Conservation (phyloP, 2,797 vertebrate species). For the Anniella stebbinsi region DNA sequence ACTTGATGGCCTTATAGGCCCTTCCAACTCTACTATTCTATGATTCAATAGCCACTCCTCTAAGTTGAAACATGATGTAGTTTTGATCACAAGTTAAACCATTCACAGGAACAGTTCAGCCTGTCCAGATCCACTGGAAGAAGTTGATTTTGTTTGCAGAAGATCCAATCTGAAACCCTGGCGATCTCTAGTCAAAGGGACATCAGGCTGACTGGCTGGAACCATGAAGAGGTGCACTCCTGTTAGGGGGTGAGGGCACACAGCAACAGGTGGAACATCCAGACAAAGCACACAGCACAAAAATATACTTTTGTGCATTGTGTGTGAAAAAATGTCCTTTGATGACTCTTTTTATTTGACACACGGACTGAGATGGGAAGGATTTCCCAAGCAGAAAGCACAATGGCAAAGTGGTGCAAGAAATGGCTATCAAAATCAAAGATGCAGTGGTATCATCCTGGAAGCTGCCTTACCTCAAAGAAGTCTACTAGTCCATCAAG, state of each 20-base stretch:
- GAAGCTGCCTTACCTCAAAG: background rate
- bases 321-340: background rate
- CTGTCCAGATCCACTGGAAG: background rate
- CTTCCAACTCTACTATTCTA: too few relatives aligned
- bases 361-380: background rate
- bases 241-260: background rate
- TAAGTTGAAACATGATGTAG: background rate
- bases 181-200: background rate
- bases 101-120: background rate
- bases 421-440: background rate
- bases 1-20: too few relatives aligned
- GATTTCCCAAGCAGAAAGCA: background rate
- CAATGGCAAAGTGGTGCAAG: background rate
- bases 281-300: background rate
- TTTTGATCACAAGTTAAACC: background rate
- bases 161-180: background rate
- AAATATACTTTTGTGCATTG: background rate
- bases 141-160: background rate
- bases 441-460: background rate
- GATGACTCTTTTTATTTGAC: background rate
- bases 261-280: background rate
- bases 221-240: background rate
- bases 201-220: background rate
- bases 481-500: background rate
- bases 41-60: too few relatives aligned